Percentiles rank a stretch among this genome's conserved stretches.
Evolutionary conservation across 2,113 vertebrate genomes (phyloP).

Genomic region (Pedionomus torquatus): DNA sequence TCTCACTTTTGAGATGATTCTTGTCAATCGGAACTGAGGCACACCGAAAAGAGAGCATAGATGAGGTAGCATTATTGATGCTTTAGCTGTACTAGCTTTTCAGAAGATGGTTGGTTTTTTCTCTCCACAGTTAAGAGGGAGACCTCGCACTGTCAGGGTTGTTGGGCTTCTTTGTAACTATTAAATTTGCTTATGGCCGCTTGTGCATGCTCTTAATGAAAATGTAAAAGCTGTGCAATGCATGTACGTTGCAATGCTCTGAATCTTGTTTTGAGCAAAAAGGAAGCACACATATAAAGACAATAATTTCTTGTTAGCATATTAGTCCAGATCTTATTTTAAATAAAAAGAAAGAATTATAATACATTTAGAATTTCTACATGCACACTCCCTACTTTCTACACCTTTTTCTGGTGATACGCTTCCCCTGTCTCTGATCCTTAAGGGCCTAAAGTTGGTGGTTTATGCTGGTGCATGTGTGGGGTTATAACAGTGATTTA

Average conservation of each 20-base stretch:
- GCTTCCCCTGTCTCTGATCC: accelerated
- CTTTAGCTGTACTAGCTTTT: not conserved
- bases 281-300: not conserved
- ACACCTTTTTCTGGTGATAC: not conserved
- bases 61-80: not conserved
- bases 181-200: not conserved
- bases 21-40: not conserved
- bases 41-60: not conserved
- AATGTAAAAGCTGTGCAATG: not conserved
- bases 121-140: not conserved
- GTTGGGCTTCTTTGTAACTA: not conserved
- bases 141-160: not conserved
- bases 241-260: not conserved
- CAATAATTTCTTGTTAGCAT: not conserved
- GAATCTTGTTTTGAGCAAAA: not conserved
- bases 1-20: not conserved
- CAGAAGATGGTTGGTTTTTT: not conserved
- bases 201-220: not conserved
- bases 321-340: not conserved
- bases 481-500: accelerated
- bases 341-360: not conserved
- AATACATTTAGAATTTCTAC: not conserved
- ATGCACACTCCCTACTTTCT: not conserved
- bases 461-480: accelerated
- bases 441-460: not conserved